Conservation (phyloP, 2,888 invertebrate genomes). For the Thecocarcelia acutangulata region DNA sequence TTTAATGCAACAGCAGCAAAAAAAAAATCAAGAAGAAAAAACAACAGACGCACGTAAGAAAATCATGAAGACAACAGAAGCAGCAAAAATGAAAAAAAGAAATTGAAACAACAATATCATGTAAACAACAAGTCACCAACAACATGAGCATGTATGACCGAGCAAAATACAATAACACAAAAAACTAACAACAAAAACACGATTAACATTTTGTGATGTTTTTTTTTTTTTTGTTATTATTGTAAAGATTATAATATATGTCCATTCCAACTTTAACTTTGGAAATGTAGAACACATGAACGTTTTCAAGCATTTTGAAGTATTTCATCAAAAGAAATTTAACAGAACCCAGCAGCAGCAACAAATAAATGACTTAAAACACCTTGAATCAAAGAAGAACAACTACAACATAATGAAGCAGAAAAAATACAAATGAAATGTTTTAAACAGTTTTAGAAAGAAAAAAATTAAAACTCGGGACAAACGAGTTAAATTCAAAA, state of each 20-base stretch:
- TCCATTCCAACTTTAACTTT: constrained; percentile 21
- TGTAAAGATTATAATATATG: neutral
- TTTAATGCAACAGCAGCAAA: constrained; percentile 29
- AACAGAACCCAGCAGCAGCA: constrained; percentile 44
- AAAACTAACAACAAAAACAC: constrained; percentile 39
- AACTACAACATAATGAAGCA: constrained; percentile 72
- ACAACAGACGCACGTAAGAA: constrained; percentile 39
- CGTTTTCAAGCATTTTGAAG: constrained; percentile 49
- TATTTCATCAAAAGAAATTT: constrained; percentile 63
- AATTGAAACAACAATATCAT: constrained; percentile 45
- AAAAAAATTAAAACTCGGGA: constrained; percentile 48
- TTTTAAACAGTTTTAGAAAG: constrained; percentile 17
- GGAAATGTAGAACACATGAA: constrained; percentile 56
- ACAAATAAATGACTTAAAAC: constrained; percentile 45
- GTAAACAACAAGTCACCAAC: constrained; percentile 61
- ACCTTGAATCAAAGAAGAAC: constrained; percentile 42
- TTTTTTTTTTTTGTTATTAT: constrained; percentile 21
- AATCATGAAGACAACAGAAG: constrained; percentile 17
- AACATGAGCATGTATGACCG: constrained; percentile 41
- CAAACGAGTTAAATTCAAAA: constrained; percentile 47
- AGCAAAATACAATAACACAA: constrained; percentile 10
- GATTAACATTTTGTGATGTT: constrained; percentile 41
- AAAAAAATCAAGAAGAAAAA: too few relatives aligned
- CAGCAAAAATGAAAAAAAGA: constrained; percentile 22
- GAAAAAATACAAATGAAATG: constrained; percentile 45